Percentiles rank a stretch among this genome's conserved stretches.
Evolutionary conservation across 2,113 vertebrate genomes (phyloP).

Genomic region (Panurus biarmicus): DNA sequence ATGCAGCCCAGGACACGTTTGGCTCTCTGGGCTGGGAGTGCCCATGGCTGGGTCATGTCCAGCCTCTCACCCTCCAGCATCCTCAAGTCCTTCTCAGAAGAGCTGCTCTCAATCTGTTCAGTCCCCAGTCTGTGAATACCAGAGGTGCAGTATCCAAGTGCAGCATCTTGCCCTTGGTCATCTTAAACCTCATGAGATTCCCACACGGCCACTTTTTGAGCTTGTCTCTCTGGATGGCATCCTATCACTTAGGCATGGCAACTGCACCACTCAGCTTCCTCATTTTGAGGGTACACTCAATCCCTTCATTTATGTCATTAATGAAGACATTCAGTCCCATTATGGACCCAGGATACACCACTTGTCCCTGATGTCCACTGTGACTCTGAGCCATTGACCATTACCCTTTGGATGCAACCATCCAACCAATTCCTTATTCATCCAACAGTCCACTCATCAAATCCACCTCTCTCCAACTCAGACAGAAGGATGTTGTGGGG

Average conservation of each 20-base stretch:
- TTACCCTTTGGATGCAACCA: not conserved
- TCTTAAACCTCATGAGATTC: not conserved
- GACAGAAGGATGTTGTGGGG: not conserved
- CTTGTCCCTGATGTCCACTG: not conserved
- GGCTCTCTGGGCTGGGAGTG: not conserved
- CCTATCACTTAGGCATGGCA: not conserved
- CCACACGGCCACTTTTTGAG: not conserved
- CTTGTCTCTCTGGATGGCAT: not conserved
- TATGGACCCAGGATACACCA: not conserved
- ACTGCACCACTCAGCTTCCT: not conserved
- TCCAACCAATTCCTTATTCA: not conserved
- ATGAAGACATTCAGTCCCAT: not conserved
- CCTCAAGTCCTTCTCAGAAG: rapidly evolving
- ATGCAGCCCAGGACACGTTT: not conserved
- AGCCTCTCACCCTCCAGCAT: not conserved
- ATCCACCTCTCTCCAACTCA: not conserved
- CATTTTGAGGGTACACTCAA: not conserved
- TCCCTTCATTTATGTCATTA: not conserved
- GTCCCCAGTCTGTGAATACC: not conserved
- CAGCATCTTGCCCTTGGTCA: not conserved
- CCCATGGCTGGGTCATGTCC: not conserved
- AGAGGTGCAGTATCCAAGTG: not conserved
- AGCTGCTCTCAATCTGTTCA: not conserved
- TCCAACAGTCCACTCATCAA: not conserved
- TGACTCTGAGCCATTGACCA: not conserved